A percentile compares a stretch with the other conserved stretches of the same genome.
Evolutionary conservation across 2,113 vertebrate species (phyloP).

Genomic region (Apteryx mantelli): DNA sequence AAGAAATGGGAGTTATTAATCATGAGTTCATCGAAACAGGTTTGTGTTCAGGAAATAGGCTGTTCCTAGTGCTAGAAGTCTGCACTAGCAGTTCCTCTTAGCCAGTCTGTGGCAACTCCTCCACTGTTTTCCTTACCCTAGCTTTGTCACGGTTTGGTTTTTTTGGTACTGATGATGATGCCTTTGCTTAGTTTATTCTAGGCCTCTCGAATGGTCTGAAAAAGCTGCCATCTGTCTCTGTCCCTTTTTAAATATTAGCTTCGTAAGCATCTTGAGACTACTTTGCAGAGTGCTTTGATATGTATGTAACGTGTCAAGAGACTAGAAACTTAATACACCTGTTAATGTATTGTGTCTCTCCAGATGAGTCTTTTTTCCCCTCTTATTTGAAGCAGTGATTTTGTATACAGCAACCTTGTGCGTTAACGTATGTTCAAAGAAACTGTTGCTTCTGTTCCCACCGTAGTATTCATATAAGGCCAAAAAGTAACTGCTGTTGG

Average conservation of each 20-base stretch:
- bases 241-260: conserved; percentile 58
- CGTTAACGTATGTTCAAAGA: neutral
- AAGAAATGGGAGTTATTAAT: neutral
- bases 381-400: neutral
- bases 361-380: neutral
- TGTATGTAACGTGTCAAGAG: neutral
- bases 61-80: neutral
- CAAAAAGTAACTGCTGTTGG: neutral
- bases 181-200: conserved; percentile 2
- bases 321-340: neutral
- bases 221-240: neutral
- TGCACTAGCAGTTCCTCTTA: neutral
- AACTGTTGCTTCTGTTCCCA: neutral
- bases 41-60: neutral
- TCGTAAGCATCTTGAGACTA: neutral
- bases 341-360: neutral
- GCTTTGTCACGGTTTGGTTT: neutral
- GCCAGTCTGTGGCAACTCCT: conserved; percentile 11
- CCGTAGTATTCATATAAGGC: neutral
- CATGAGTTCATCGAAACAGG: neutral
- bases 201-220: conserved; percentile 32
- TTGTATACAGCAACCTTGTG: accelerated
- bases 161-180: neutral
- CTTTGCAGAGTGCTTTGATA: conserved; percentile 22
- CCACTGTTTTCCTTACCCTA: neutral